Evolutionary conservation across 2,888 invertebrate species (phyloP).

Genomic region (Eurytoma adleriae): DNA sequence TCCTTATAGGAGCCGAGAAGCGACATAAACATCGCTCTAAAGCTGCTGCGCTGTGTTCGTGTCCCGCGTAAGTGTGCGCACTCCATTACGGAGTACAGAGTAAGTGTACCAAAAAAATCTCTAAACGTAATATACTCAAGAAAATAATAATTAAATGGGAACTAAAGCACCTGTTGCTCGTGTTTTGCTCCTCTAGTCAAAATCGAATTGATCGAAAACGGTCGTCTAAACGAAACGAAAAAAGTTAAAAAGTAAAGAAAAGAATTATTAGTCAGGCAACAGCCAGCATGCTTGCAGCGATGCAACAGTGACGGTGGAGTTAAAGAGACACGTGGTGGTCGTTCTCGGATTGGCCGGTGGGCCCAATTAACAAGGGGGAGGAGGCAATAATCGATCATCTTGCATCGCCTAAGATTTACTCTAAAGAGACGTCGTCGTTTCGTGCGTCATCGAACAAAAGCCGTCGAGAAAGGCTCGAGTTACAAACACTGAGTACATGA

Average conservation of each 20-base stretch:
- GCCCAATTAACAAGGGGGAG: slow-evolving; percentile 13
- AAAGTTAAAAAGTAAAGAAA: slow-evolving; percentile 25
- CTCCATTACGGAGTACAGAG: slow-evolving; percentile 10
- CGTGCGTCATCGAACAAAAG: slow-evolving; percentile 33
- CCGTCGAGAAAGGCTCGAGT: slow-evolving; percentile 19
- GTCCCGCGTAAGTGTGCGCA: not conserved
- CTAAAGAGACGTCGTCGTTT: slow-evolving; percentile 32
- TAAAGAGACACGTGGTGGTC: slow-evolving; percentile 41
- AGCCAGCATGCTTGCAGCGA: slow-evolving; percentile 74
- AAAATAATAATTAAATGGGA: slow-evolving; percentile 1
- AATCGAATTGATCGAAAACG: slow-evolving; percentile 22
- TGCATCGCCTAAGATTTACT: slow-evolving; percentile 37
- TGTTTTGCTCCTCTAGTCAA: slow-evolving; percentile 7
- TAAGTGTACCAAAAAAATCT: slow-evolving; percentile 2
- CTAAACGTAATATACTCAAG: not conserved
- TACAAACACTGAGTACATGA: slow-evolving; percentile 8
- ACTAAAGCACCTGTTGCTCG: slow-evolving; percentile 32
- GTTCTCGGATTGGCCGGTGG: not conserved
- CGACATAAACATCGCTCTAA: slow-evolving; percentile 5
- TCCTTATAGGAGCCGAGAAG: slow-evolving; percentile 41
- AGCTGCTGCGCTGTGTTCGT: slow-evolving; percentile 14
- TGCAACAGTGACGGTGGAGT: slow-evolving; percentile 67
- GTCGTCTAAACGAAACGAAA: slow-evolving; percentile 60
- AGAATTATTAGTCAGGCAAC: slow-evolving; percentile 68
- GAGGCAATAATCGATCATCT: slow-evolving; percentile 19